A percentile compares a stretch with the other conserved stretches of the same genome.
Conservation (phyloP, 2,797 vertebrate species). For the Sitta carolinensis region DNA sequence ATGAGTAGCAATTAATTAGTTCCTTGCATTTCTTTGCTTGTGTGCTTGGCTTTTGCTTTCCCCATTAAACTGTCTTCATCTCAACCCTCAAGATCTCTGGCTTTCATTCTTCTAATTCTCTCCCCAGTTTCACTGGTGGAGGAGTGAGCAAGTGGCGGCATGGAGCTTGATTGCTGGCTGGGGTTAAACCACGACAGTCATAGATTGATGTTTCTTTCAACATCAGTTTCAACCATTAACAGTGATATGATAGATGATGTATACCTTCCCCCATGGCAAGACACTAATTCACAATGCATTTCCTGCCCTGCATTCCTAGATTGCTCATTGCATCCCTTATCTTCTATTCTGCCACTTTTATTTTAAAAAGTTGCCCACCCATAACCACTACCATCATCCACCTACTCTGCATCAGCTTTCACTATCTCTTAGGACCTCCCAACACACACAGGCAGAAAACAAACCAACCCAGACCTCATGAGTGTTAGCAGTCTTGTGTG, state of each 20-base stretch:
- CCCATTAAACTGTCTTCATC: not conserved
- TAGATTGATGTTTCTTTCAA: not conserved
- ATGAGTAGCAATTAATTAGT: not conserved
- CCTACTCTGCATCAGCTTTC: not conserved
- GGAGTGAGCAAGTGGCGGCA: accelerated
- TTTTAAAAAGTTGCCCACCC: not conserved
- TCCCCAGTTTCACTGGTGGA: not conserved
- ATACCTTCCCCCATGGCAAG: not conserved
- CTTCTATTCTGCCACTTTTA: not conserved
- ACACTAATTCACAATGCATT: not conserved
- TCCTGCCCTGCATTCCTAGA: not conserved
- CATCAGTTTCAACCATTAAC: not conserved
- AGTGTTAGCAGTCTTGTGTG: not conserved
- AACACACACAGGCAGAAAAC: not conserved
- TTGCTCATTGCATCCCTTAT: not conserved
- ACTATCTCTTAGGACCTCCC: not conserved
- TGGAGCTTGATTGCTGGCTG: not conserved
- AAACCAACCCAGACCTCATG: not conserved
- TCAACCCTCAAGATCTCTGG: not conserved
- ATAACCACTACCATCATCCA: not conserved
- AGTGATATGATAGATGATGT: not conserved
- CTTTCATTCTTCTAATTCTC: not conserved
- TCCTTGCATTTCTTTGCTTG: not conserved
- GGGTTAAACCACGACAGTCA: not conserved
- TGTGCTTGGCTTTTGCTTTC: not conserved